Evolutionary conservation across 1,140 invertebrate species (phyloP), one percentile per base, ranked within the genome.

Genomic region (Maconellicoccus hirsutus): DNA sequence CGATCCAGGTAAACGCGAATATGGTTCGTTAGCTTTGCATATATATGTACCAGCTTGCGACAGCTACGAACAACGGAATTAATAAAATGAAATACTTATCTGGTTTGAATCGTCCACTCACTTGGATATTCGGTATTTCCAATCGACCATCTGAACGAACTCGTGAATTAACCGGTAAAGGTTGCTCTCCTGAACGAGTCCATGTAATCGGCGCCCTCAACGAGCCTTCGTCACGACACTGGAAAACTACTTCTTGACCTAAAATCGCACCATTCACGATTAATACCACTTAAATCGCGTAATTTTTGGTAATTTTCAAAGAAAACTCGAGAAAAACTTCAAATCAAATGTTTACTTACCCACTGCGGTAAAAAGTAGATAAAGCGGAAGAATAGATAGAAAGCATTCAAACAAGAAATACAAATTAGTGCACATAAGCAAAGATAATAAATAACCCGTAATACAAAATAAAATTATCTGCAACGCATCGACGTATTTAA

Each of bases 181-280:
- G 84, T 26, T 83, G 78, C 29, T 87, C 86, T 71, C 87, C 86
- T 63, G 84, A 86, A 71, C 90, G 83, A 0, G 82, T 76, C 92
- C 92, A 94, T 27, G 83, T 82, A 16, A 95, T 92, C 72, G 83
- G 83, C 25, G 89, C 87, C 69, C 92, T 82, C 19, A 85, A 77
- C 0, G 83, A 83, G 71, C 93, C 89, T 81, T 95, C 92, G 78
- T 96, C 93, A 74, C 93, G 86, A 77, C 93, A 95, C 80, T 91
- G 89, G 82, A 94, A 92, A 8, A 94, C 92, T 10, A 94, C 92
- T 80, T 95, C 92, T 61, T 89, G 86, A 79, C 89, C 92, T 93
- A 79, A 33, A 76, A 33, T 71, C 72, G 69, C 23, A n/a, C 71
- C 71, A 33, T 71, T 38, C 59, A 61, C 38, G 42, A 69, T 25